Base-by-base conservation (phyloP, 92 coral and sea anemone species). In the Palythoa grandiflora region DNA sequence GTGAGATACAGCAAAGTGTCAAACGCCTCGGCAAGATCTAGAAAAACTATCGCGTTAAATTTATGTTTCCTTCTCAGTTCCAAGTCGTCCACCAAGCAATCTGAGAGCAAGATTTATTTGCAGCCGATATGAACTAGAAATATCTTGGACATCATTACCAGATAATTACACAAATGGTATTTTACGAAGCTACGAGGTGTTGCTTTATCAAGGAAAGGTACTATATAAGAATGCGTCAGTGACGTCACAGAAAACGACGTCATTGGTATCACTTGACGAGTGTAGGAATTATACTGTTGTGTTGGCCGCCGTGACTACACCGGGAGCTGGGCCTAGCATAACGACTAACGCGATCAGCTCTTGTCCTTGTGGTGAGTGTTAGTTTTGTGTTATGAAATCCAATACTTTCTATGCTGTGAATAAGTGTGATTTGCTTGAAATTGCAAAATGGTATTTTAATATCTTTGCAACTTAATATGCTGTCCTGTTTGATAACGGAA, bases 231-330 rank as follows among this genome's bases (percentile, higher is more conserved):
- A 75, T 13, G 39, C 80, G 36, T 75, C 80, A 14, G 80, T 75
- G 13, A 51, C 80, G 37, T 4, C 80, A 75, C 3, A 48, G 6
- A 19, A n/a, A 51, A 2, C 4, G 39, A 75, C 59, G 5, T 75
- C 80, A 50, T 2, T 51, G 1, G 77, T 73, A 2, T 60, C 75
- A 20, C 87, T 91, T 73, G 84, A 89, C 36, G 63, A 74, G 17
- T 94, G 96, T 57, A 61, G 40, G n/a, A 86, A 84, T 19, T 94
- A 94, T 76, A 87, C 87, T 1, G 90, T 92, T 48, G 28, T 72
- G 15, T 91, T 91, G 73, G 78, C 87, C 1, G 92, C 87, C 12
- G 77, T 81, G 50, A 87, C 91, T 0, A 80, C 91, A 5, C 75
- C 83, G 19, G 96, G 93, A 68, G 12, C 66, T 79, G 94, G 94